Percentiles rank a stretch among this genome's conserved stretches.
Evolutionary conservation across 37 sponge, comb jelly and placozoan genomes (phyloP).

Genomic region (Eunapius fragilis): DNA sequence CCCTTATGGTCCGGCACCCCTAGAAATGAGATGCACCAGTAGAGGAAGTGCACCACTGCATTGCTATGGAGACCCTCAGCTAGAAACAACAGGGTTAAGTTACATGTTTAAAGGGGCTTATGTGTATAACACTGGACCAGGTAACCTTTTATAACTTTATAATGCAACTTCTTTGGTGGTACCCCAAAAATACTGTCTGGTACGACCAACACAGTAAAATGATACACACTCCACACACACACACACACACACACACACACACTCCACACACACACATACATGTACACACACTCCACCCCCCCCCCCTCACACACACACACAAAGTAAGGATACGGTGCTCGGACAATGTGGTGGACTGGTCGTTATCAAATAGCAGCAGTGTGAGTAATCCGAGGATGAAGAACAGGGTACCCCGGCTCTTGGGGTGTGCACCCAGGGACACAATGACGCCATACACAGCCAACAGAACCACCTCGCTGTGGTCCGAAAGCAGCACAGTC

Average conservation of each 20-base stretch:
- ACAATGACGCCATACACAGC: slow-evolving; percentile 58
- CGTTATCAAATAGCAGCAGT: slow-evolving; percentile 94
- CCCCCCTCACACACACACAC: not conserved
- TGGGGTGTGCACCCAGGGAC: slow-evolving; percentile 15
- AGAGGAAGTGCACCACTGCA: slow-evolving; percentile 66
- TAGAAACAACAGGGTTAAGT: not conserved
- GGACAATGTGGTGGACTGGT: slow-evolving; percentile 42
- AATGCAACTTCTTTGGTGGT: no score
- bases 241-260: not conserved
- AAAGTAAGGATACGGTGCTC: slow-evolving; percentile 82
- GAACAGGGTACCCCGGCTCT: slow-evolving; percentile 79
- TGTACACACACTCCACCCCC: not conserved
- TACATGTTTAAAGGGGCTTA: no score
- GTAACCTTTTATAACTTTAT: no score
- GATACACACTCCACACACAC: not conserved
- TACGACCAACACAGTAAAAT: not conserved
- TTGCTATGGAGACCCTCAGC: slow-evolving; percentile 83
- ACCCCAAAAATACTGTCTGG: no score
- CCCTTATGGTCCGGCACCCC: slow-evolving; percentile 98
- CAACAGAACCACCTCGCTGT: slow-evolving; percentile 81
- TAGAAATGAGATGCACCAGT: slow-evolving; percentile 64
- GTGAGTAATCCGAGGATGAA: slow-evolving; percentile 63
- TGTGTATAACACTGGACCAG: no score
- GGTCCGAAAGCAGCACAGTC: slow-evolving; percentile 84
- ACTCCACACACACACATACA: not conserved